Evolutionary conservation across 1,140 invertebrate species (phyloP), one percentile per base, ranked within the genome.

Genomic region (Phthorimaea operculella): DNA sequence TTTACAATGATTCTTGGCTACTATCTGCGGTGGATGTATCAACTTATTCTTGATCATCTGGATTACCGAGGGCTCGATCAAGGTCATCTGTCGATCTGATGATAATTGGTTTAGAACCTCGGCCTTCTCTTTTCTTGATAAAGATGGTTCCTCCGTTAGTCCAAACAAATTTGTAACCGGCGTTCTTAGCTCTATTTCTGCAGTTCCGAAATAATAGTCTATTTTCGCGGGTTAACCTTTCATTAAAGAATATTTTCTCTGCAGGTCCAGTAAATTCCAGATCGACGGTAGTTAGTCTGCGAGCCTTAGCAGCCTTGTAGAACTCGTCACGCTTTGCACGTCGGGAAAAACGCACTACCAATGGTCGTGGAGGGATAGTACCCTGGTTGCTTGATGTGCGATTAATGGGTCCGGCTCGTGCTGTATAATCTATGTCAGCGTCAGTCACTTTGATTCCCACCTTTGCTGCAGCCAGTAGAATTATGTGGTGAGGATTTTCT

Each of bases 131-230:
- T 28, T 55, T 49, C 5, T 34, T 12, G 14, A 55, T 15, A 18
- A 45, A 55, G 9, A 55, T 55, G 12, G 14, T 55, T 21, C 47
- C 54, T 9, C 21, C 18, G 48, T 21, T 47, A 12, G 33, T 55
- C 54, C 54, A 55, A 17, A 45, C 49, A 47, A 36, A 50, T 39
- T 49, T 50, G 12, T 7, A 55, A 11, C 21, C 47, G n/a, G 33
- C 10, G 6, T 55, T 17, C 16, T 17, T 55, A 4, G 16, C 21
- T 15, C 33, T 21, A 1, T 9, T 12, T 50, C 54, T 4, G 10
- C 28, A 7, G 28, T 55, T 47, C 12, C 54, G 54, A 55, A 55
- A 55, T 42, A 55, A 55, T 4, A 47, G 54, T 18, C 54, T 16
- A 28, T 33, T 33, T 33, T 36, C 48, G n/a, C 21, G 34, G 10